Percentiles rank a stretch among this genome's conserved stretches.
Evolutionary conservation across 2,888 invertebrate species (phyloP).

Genomic region (Prenolepis imparis): DNA sequence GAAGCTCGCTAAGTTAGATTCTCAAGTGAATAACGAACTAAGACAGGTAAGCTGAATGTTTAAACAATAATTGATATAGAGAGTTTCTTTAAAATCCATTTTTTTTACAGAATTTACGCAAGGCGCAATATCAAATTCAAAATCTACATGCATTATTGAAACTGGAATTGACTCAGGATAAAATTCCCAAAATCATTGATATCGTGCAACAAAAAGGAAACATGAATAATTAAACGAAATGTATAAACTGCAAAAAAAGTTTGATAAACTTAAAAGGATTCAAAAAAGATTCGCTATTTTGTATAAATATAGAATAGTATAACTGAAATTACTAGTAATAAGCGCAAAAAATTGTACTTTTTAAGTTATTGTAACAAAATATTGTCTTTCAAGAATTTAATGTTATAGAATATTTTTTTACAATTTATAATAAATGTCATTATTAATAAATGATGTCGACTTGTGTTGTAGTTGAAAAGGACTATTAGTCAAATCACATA

Average conservation of each 20-base stretch:
- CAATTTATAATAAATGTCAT: slow-evolving; percentile 28
- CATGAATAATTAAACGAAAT: background rate
- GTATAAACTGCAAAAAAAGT: background rate
- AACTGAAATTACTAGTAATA: background rate
- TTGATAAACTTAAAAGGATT: background rate
- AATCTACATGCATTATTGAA: slow-evolving; percentile 79
- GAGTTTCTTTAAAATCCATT: slow-evolving; percentile 5
- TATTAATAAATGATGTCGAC: slow-evolving; percentile 5
- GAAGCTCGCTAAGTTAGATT: slow-evolving; percentile 78
- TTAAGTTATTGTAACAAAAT: slow-evolving; percentile 1
- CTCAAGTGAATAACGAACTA: slow-evolving; percentile 73
- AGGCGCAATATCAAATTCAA: slow-evolving; percentile 77
- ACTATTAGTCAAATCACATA: no score
- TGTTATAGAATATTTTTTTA: slow-evolving; percentile 1
- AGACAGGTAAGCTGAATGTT: slow-evolving; percentile 71
- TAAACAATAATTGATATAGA: slow-evolving; percentile 46
- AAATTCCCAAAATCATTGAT: slow-evolving; percentile 72
- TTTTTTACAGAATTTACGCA: slow-evolving; percentile 76
- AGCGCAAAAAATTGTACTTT: slow-evolving; percentile 1
- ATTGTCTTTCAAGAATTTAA: background rate
- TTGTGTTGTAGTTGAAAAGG: no score
- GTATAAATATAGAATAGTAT: background rate
- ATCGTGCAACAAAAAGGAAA: slow-evolving; percentile 69
- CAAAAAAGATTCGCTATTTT: background rate
- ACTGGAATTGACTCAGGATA: slow-evolving; percentile 74